A percentile compares a stretch with the other conserved stretches of the same genome.
Evolutionary conservation across 2,113 vertebrate genomes (phyloP).

Genomic region (Solea senegalensis): DNA sequence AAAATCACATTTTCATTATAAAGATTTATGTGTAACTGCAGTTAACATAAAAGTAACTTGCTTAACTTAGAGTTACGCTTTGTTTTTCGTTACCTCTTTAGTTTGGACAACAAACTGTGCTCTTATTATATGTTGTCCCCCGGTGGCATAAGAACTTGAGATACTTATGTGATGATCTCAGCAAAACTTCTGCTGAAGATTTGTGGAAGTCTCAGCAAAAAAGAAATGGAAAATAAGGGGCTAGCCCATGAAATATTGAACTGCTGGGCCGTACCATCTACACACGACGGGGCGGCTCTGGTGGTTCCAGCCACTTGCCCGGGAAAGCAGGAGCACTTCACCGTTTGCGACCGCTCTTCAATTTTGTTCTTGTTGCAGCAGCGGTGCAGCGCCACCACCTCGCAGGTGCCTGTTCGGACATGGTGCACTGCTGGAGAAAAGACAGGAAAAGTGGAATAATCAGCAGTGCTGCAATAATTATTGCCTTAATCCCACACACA

Average conservation of each 20-base stretch:
- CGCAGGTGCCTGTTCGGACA: conserved; percentile 95
- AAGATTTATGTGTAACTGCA: background rate
- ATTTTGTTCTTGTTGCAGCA: conserved; percentile 99
- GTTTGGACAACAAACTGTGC: background rate
- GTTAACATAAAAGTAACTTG: background rate
- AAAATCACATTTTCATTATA: background rate
- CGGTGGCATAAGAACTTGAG: background rate
- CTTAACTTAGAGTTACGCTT: background rate
- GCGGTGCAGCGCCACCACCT: conserved; percentile 96
- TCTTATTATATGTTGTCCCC: background rate
- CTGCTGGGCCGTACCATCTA: conserved; percentile 87
- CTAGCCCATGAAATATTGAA: conserved; percentile 16
- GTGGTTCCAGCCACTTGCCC: conserved; percentile 99
- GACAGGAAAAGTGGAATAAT: conserved; percentile 13
- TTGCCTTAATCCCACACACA: background rate
- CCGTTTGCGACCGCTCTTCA: conserved; percentile 96
- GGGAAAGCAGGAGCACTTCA: conserved; percentile 99
- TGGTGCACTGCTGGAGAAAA: conserved; percentile 84
- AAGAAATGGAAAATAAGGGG: background rate
- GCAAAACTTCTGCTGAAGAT: conserved; percentile 27
- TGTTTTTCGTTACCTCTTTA: background rate
- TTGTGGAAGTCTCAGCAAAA: conserved; percentile 35
- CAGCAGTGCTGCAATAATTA: background rate
- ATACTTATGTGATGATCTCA: conserved; percentile 32
- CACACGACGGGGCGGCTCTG: conserved; percentile 93